Evolutionary conservation across 2,797 vertebrate species (phyloP).

Genomic region (Urophycis tenuis): DNA sequence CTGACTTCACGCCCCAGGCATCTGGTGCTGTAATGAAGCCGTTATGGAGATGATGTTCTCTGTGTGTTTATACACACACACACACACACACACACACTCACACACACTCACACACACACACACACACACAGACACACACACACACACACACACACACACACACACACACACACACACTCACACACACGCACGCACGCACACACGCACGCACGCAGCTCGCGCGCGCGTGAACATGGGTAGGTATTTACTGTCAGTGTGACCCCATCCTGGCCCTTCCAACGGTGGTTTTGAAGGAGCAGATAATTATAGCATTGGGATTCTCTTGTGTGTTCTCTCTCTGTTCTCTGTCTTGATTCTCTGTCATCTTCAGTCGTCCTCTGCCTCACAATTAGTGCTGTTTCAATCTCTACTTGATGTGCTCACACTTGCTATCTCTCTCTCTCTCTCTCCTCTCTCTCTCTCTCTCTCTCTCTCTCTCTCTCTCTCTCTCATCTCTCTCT

Average conservation of each 20-base stretch:
- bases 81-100: no score
- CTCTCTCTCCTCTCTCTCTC: constrained; percentile 33
- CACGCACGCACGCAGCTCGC: not conserved
- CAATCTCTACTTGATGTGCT: not conserved
- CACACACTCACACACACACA: not conserved
- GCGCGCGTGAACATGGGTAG: not conserved
- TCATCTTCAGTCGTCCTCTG: not conserved
- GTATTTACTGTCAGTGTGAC: constrained; percentile 22
- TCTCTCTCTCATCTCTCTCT: not conserved
- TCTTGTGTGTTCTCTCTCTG: not conserved
- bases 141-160: not conserved
- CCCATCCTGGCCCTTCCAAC: constrained; percentile 5
- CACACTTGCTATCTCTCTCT: not conserved
- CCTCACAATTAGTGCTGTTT: not conserved
- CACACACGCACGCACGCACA: constrained; percentile 1
- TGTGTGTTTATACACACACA: not conserved
- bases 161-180: constrained; percentile 3
- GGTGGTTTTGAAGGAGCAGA: not conserved
- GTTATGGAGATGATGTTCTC: not conserved
- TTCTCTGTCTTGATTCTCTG: not conserved
- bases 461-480: not conserved
- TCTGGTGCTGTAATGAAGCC: not conserved
- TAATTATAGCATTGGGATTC: not conserved
- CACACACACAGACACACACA: no score
- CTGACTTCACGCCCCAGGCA: not conserved